Percentiles rank a stretch among this genome's conserved stretches.
These are phyloP conservation scores for Aphodius granarius DNA, from an alignment of 2,888 invertebrate genomes.

Conservation along the genomic window DNA sequence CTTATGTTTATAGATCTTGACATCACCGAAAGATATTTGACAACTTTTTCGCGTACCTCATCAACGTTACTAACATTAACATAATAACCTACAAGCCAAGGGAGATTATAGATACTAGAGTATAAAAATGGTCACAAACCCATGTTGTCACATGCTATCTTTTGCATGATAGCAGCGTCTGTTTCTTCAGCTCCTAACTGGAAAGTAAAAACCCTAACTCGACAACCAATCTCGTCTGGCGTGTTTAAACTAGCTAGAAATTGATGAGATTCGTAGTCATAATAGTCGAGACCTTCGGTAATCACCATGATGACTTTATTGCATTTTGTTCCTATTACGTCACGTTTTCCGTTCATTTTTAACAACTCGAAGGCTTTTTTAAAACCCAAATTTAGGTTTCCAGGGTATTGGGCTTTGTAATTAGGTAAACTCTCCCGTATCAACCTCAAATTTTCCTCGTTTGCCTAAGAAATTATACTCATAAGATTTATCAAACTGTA, in stretches of 20 bases:
- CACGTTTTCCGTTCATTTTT: slow-evolving; percentile 36
- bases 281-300: slow-evolving; percentile 95
- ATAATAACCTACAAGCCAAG: slow-evolving; percentile 76
- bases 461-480: slow-evolving; percentile 43
- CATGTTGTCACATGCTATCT: slow-evolving; percentile 98
- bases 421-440: slow-evolving; percentile 47
- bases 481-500: not conserved
- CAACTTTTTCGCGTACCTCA: slow-evolving; percentile 91
- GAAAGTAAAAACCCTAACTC: slow-evolving; percentile 88
- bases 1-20: slow-evolving; percentile 87
- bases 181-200: slow-evolving; percentile 80
- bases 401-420: slow-evolving; percentile 41
- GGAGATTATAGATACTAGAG: too few species aligned
- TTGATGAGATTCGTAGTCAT: slow-evolving; percentile 62
- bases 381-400: slow-evolving; percentile 45
- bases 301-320: slow-evolving; percentile 98
- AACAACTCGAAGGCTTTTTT: slow-evolving; percentile 87
- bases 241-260: slow-evolving; percentile 48
- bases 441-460: slow-evolving; percentile 51
- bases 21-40: slow-evolving; percentile 95
- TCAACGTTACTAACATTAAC: slow-evolving; percentile 93
- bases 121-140: slow-evolving; percentile 53
- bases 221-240: slow-evolving; percentile 69
- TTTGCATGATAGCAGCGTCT: slow-evolving; percentile 87
- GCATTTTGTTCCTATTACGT: slow-evolving; percentile 55